Evolutionary conservation across 2,113 vertebrate genomes (phyloP).

Genomic region (Phaethornis superciliosus): DNA sequence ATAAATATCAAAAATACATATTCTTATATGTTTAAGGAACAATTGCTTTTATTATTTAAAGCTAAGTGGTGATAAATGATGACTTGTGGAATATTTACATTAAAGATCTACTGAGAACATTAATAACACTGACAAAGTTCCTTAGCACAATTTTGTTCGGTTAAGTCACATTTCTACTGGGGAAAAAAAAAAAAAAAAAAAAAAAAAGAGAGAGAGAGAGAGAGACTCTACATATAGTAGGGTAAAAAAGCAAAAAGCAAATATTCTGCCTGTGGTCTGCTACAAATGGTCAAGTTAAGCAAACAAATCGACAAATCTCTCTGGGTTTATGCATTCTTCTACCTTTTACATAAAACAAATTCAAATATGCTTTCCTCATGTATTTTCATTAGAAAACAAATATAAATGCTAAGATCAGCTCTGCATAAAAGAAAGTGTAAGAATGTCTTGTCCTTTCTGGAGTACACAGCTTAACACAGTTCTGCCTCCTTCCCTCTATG

Average conservation of each 20-base stretch:
- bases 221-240: neutral
- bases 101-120: neutral
- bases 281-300: neutral
- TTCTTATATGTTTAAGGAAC: neutral
- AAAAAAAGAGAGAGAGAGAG: too few relatives aligned
- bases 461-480: accelerated
- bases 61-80: neutral
- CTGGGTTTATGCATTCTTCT: neutral
- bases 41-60: neutral
- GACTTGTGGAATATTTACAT: neutral
- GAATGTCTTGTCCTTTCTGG: neutral
- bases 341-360: neutral
- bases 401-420: neutral
- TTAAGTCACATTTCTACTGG: neutral
- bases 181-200: neutral
- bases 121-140: neutral
- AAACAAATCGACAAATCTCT: neutral
- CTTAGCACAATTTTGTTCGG: neutral
- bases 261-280: neutral
- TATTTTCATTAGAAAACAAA: neutral
- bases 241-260: neutral
- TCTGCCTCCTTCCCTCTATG: neutral
- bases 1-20: neutral
- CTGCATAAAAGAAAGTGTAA: neutral
- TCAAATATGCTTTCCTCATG: neutral